A percentile compares a stretch with the other conserved stretches of the same genome.
Conservation (phyloP, 2,113 vertebrate species). For the Chiloscyllium plagiosum region DNA sequence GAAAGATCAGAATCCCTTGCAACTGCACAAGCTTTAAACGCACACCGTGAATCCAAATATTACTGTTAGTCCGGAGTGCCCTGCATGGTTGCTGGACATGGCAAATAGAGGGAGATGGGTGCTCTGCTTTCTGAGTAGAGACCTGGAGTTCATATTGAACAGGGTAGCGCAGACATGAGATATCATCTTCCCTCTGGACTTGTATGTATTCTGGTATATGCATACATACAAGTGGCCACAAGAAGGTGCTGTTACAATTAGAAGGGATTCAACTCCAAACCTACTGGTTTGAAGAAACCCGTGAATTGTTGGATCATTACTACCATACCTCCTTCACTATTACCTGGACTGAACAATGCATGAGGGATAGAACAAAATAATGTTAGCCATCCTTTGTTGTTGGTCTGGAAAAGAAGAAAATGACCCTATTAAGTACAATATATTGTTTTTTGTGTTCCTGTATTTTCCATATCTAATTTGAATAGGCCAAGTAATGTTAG, state of each 20-base stretch:
- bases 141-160: too few relatives aligned
- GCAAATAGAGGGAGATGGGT: too few relatives aligned
- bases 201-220: too few relatives aligned
- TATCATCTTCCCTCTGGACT: too few relatives aligned
- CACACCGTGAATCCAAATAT: too few relatives aligned
- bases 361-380: neutral
- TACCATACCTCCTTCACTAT: neutral
- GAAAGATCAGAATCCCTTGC: too few relatives aligned
- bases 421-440: neutral
- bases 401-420: neutral
- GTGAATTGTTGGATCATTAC: neutral
- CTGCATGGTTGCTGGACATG: too few relatives aligned
- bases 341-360: neutral
- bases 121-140: too few relatives aligned
- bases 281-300: neutral
- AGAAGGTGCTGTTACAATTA: neutral
- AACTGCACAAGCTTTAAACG: too few relatives aligned
- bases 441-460: neutral
- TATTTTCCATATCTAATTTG: neutral
- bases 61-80: too few relatives aligned
- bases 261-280: neutral
- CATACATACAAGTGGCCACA: too few relatives aligned
- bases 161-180: too few relatives aligned
- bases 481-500: neutral
- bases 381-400: neutral